Evolutionary conservation across 2,113 vertebrate genomes (phyloP), one percentile per base, ranked within the genome.

Genomic region (Nerophis ophidion): DNA sequence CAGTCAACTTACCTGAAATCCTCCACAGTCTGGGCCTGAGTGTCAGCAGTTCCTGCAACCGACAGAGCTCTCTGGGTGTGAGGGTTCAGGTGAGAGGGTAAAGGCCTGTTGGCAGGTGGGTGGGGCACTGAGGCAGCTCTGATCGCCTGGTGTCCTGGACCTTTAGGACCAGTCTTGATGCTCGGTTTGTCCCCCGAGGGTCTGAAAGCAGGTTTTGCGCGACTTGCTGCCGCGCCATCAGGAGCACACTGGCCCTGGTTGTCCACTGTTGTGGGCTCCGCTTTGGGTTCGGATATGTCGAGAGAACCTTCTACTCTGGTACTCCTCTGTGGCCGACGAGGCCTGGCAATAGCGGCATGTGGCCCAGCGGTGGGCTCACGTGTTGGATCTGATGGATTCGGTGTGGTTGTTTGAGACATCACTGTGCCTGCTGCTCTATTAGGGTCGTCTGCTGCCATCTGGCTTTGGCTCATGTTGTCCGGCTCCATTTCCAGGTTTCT

Each of bases 71-170:
- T 86, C 58, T 86, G 86, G 6, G 87, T 63, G 16, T 89, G 77
- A 60, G 74, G 70, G 60, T 64, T 79, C 79, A 80, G 70, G 81
- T 81, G 87, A 75, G 81, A 59, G 61, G 75, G 68, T 57, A 71
- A 16, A 2, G 79, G 68, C 61, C 61, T 82, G 75, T 78, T 51
- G 4, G 61, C 53, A 3, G 87, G 72, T 6, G 85, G 76, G 17
- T 90, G 82, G 45, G 92, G 91, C 8, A 92, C 87, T 0, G 88
- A 89, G 55, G 85, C 86, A 1, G 91, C 89, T 42, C 91, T 88
- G n/a, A 91, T 76, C 0, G 70, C 63, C 7, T 75, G 38, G 76
- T 83, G 57, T 48, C 79, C 82, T 0, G 73, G 75, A 48, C 74
- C 73, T 70, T 85, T 89, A 8, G 75, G 76, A 11, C 81, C 79